phyloP scores from a whole-genome alignment of 1,140 invertebrate species.

The Sesamia nonagrioides region DNA sequence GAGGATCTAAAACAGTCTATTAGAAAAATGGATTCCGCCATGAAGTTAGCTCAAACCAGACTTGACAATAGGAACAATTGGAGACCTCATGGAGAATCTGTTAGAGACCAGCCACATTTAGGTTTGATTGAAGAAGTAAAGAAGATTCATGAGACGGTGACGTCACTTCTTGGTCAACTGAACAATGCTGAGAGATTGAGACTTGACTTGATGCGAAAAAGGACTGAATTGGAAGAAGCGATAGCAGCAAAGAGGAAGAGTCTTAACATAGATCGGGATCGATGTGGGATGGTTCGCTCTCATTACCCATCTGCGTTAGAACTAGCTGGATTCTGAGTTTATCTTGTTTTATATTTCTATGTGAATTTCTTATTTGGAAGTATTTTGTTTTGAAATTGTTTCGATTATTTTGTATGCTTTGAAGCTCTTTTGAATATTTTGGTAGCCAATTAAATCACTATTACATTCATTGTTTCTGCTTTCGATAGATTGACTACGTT shows the following conservation, averaged over 20 bases:
- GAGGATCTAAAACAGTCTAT: conserved; percentile 89
- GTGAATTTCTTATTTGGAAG: not conserved
- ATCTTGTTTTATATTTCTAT: too few species aligned
- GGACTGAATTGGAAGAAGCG: conserved; percentile 90
- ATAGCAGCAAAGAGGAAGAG: conserved; percentile 92
- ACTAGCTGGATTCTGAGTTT: conserved; percentile 87
- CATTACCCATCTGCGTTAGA: conserved; percentile 91
- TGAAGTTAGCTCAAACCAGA: conserved; percentile 93
- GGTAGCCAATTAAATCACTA: too few species aligned
- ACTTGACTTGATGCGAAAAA: conserved; percentile 88
- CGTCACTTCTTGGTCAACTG: conserved; percentile 86
- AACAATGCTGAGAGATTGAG: conserved; percentile 89
- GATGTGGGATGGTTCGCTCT: conserved; percentile 90
- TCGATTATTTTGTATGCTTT: too few species aligned
- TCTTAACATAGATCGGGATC: conserved; percentile 91
- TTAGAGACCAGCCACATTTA: conserved; percentile 90
- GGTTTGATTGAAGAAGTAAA: conserved; percentile 93
- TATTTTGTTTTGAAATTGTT: too few species aligned
- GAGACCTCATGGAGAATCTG: conserved; percentile 91
- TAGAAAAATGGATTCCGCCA: conserved; percentile 90
- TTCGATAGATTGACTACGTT: too few species aligned
- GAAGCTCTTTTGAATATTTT: too few species aligned
- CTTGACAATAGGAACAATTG: conserved; percentile 90
- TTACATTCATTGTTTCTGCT: too few species aligned
- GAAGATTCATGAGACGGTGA: conserved; percentile 89